Evolutionary conservation across 2,113 vertebrate genomes (phyloP).

Genomic region (Recurvirostra avosetta): DNA sequence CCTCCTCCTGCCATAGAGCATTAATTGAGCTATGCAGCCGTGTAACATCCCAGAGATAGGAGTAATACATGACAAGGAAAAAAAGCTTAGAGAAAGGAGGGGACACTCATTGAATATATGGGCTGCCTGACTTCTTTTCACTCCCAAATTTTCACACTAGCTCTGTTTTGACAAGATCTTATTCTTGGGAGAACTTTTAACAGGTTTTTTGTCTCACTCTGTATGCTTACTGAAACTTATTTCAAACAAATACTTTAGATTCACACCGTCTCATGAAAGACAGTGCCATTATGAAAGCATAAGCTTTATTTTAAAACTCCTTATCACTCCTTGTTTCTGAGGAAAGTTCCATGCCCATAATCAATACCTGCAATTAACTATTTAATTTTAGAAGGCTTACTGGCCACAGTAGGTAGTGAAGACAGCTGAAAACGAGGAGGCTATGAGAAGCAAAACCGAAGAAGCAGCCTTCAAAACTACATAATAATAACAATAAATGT

Average conservation of each 20-base stretch:
- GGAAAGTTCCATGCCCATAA: not conserved
- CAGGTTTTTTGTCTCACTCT: not conserved
- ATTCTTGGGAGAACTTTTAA: not conserved
- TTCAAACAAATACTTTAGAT: not conserved
- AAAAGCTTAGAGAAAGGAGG: not conserved
- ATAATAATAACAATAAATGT: not conserved
- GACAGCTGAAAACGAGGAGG: not conserved
- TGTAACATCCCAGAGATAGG: constrained; percentile 51
- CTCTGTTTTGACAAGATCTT: not conserved
- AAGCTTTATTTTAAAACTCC: not conserved
- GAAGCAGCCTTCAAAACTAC: not conserved
- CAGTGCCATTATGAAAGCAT: accelerated
- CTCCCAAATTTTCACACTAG: not conserved
- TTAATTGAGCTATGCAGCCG: constrained; percentile 78
- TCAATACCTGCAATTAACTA: not conserved
- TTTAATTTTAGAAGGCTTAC: not conserved
- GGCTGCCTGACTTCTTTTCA: not conserved
- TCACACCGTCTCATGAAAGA: not conserved
- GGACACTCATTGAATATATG: not conserved
- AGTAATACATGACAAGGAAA: constrained; percentile 26
- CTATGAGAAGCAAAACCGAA: not conserved
- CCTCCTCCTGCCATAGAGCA: constrained; percentile 73
- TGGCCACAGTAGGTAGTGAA: not conserved
- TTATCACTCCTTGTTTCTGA: not conserved
- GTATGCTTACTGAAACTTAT: not conserved